Conservation (phyloP, 2,797 vertebrate genomes). For the Heteromormyrus szaboi region DNA sequence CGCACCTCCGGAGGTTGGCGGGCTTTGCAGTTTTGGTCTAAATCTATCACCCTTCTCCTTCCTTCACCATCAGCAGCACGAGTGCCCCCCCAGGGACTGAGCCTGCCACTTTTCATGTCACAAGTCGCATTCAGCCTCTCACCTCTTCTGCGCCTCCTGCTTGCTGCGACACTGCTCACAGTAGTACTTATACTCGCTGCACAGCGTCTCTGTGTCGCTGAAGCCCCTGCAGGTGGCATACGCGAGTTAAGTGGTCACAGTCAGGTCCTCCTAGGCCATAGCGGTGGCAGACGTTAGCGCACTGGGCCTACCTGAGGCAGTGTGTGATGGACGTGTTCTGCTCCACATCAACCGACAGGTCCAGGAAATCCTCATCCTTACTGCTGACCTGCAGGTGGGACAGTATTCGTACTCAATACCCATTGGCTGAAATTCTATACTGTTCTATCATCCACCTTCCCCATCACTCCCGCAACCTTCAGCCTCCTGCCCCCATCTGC, state of each 20-base stretch:
- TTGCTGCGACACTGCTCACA: conserved; percentile 90
- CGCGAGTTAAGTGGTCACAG: background rate
- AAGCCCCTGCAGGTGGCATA: conserved; percentile 66
- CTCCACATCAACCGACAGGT: conserved; percentile 86
- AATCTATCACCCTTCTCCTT: background rate
- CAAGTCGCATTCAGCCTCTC: conserved; percentile 19
- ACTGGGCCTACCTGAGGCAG: conserved; percentile 73
- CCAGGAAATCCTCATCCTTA: conserved; percentile 88
- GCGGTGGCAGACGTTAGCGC: background rate
- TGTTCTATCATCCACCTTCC: background rate
- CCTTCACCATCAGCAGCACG: background rate
- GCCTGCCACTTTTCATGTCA: background rate
- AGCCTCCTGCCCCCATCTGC: background rate
- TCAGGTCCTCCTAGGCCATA: background rate
- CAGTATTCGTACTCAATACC: background rate
- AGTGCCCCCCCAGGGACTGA: background rate
- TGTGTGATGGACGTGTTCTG: conserved; percentile 90
- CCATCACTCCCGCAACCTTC: background rate
- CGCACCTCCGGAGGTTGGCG: background rate
- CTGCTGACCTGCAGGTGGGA: conserved; percentile 75
- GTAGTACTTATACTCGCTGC: conserved; percentile 88
- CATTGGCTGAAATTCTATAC: background rate
- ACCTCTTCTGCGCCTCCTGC: conserved; percentile 90
- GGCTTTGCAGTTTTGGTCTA: background rate
- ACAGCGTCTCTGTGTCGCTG: conserved; percentile 86